Conservation (phyloP, 2,888 invertebrate genomes). For the Ormyrus rosae region DNA sequence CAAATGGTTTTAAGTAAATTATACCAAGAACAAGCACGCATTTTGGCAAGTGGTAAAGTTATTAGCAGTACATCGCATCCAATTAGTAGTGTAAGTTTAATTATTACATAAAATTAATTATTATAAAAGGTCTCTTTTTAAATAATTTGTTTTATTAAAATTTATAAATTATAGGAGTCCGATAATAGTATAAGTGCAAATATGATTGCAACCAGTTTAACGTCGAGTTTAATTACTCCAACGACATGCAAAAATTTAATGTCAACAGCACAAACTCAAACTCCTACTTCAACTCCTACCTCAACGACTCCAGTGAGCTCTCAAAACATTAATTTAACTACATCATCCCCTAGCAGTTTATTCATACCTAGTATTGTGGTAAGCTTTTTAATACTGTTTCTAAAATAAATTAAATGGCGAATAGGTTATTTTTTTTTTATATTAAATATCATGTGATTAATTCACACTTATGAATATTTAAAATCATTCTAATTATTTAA, state of each 20-base stretch:
- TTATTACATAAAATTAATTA: neutral
- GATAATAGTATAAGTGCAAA: slow-evolving; percentile 67
- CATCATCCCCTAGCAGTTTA: slow-evolving; percentile 47
- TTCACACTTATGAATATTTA: too few relatives aligned
- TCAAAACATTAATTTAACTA: slow-evolving; percentile 64
- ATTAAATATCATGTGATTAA: neutral
- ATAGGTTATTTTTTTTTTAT: neutral
- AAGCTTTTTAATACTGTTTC: slow-evolving; percentile 55
- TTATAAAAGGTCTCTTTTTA: neutral
- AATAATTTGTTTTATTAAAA: slow-evolving; percentile 11
- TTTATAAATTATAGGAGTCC: slow-evolving; percentile 61
- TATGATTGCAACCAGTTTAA: slow-evolving; percentile 65
- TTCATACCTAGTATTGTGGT: slow-evolving; percentile 48
- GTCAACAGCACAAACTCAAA: slow-evolving; percentile 73
- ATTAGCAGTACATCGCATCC: slow-evolving; percentile 73
- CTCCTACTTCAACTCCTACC: slow-evolving; percentile 64
- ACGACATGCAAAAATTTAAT: slow-evolving; percentile 70
- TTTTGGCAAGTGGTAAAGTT: slow-evolving; percentile 84
- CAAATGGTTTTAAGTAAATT: slow-evolving; percentile 79
- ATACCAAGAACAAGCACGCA: slow-evolving; percentile 84
- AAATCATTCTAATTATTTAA: neutral
- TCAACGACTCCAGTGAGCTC: slow-evolving; percentile 60
- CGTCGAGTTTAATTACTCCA: slow-evolving; percentile 65
- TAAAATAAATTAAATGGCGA: neutral
- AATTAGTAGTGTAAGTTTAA: slow-evolving; percentile 59